phyloP scores from a whole-genome alignment of 2,797 vertebrate genomes.

The Chloroceryle amazona region DNA sequence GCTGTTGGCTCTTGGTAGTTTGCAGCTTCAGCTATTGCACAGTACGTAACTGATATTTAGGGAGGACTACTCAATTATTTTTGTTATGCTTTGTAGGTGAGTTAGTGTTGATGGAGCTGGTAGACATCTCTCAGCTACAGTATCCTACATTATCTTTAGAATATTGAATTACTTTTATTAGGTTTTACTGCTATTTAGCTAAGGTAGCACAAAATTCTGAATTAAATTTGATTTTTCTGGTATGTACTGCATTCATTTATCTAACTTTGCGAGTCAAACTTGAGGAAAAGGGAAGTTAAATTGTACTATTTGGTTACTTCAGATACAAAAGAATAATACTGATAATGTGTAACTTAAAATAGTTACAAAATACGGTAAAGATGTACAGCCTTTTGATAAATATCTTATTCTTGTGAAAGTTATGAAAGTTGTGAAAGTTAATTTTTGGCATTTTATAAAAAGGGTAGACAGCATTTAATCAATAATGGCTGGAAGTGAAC shows the following conservation, averaged over 20 bases:
- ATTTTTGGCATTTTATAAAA: not conserved
- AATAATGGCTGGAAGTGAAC: not conserved
- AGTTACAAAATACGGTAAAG: not conserved
- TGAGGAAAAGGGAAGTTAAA: not conserved
- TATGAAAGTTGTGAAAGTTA: not conserved
- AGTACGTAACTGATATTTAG: not conserved
- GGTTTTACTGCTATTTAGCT: not conserved
- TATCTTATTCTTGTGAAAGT: not conserved
- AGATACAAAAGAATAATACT: not conserved
- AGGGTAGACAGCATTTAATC: not conserved
- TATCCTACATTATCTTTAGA: not conserved
- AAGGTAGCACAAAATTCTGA: not conserved
- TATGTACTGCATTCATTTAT: not conserved
- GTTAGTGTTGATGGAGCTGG: not conserved
- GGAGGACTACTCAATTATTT: not conserved
- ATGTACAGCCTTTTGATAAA: not conserved
- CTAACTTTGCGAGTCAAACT: not conserved
- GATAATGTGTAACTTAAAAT: not conserved
- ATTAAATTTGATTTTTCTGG: not conserved
- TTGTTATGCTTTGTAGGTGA: not conserved
- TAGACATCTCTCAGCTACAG: not conserved
- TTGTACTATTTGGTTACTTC: not conserved
- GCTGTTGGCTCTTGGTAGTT: not conserved
- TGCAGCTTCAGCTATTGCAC: not conserved
- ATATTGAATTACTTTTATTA: slow-evolving; percentile 6